Conservation (phyloP, 2,797 vertebrate species). For the Meriones psammophilus region DNA sequence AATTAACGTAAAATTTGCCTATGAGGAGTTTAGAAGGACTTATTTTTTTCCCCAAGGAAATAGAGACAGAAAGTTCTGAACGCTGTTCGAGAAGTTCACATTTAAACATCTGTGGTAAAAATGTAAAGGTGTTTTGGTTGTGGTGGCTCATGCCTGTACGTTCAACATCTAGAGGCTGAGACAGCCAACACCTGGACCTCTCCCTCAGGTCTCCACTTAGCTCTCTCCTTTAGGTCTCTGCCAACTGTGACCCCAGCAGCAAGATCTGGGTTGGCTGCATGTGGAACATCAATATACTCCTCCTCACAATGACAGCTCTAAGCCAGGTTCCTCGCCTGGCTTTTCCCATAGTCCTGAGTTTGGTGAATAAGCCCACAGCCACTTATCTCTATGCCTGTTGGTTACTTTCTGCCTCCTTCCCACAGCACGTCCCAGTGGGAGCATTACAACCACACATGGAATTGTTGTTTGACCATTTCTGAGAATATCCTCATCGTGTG, state of each 20-base stretch:
- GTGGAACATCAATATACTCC: neutral
- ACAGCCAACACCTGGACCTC: neutral
- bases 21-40: neutral
- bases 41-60: neutral
- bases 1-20: neutral
- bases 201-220: neutral
- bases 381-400: neutral
- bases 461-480: neutral
- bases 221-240: neutral
- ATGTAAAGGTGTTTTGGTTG: neutral
- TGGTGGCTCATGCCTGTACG: neutral
- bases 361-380: neutral
- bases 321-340: neutral
- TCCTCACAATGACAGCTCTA: neutral
- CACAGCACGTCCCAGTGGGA: neutral
- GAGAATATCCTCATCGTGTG: neutral
- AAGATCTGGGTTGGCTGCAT: neutral
- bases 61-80: neutral
- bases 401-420: neutral
- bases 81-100: neutral
- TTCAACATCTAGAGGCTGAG: neutral
- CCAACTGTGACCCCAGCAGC: neutral
- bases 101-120: neutral
- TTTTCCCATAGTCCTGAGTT: neutral
- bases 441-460: rapidly evolving